Evolutionary conservation across 2,888 invertebrate genomes (phyloP), one percentile per base, ranked within the genome.

Genomic region (Caenorhabditis japonica): DNA sequence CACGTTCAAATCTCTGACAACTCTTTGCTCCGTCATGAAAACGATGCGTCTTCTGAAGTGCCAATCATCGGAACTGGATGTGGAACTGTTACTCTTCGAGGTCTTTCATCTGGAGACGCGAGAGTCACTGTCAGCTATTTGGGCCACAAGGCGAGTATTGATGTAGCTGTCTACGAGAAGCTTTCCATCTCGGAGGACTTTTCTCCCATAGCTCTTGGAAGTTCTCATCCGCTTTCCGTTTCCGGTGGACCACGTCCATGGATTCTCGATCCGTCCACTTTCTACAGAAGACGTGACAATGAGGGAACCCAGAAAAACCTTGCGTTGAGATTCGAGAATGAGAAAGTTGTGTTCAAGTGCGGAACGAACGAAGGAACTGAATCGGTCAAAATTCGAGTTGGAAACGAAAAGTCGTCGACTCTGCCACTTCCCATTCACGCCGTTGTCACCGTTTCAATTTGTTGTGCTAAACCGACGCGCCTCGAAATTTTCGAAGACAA

Each of bases 231-330:
- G 13, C 25, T 85, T 2, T 44, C 34, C 2, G 19, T 83, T 23
- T 52, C 56, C 7, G 85, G 84, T 5, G 85, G 85, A 17, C 83
- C 84, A 4, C 44, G 85, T 4, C 84, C 83, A 1, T 85, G 83
- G 84, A 36, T 82, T 33, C 56, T 79, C 10, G 85, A 85, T 38
- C 47, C 80, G 2, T 47, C 75, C 12, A 53, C 71, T 15, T 78
- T 74, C 62, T 83, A 71, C 55, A 66, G 66, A 49, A 58, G 47
- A 13, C 51, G 61, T 56, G 53, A 56, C 23, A 38, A 53, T 7
- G 12, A 25, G 38, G 15, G 21, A 10, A 39, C 19, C 8, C 21
- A 21, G 21, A 47, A 46, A 8, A 17, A 39, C 1, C 33, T 68
- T 23, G n/a, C 46, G 4, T 19, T 69, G 8, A 25, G 46, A 10